Evolutionary conservation across 2,113 vertebrate species (phyloP).

Genomic region (Sander vitreus): DNA sequence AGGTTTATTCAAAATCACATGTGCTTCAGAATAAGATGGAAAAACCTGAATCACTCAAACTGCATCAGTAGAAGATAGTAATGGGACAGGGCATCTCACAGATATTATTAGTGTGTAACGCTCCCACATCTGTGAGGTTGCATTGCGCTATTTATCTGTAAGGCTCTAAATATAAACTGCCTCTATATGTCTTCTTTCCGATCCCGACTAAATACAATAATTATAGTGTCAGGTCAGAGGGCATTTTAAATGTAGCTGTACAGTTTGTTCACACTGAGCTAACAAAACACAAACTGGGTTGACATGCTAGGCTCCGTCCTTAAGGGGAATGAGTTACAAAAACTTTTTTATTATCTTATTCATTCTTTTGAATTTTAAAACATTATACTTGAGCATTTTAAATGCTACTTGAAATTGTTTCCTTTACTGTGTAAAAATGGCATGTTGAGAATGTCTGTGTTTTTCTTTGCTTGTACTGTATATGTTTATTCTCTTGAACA

Average conservation of each 20-base stretch:
- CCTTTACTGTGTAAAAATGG: background rate
- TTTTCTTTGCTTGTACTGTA: background rate
- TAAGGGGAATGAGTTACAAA: background rate
- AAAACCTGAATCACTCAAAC: background rate
- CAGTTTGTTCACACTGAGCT: constrained; percentile 4
- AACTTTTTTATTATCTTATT: too few relatives aligned
- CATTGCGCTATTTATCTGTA: background rate
- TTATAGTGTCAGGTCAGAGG: constrained; percentile 19
- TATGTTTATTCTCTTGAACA: background rate
- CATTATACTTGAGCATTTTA: background rate
- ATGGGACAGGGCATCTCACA: background rate
- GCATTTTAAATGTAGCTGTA: background rate
- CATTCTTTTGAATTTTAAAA: background rate
- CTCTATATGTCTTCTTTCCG: constrained; percentile 1
- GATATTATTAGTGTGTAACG: constrained; percentile 2
- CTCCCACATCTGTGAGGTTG: background rate
- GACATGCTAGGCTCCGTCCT: background rate
- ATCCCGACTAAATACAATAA: constrained; percentile 3
- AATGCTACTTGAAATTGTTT: background rate
- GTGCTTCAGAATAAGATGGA: background rate
- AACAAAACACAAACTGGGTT: background rate
- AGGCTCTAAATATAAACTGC: background rate
- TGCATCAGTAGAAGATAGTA: background rate
- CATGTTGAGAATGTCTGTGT: background rate
- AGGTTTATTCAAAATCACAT: background rate